Conservation (phyloP, 2,888 invertebrate species). For the Caenorhabditis auriculariae region DNA sequence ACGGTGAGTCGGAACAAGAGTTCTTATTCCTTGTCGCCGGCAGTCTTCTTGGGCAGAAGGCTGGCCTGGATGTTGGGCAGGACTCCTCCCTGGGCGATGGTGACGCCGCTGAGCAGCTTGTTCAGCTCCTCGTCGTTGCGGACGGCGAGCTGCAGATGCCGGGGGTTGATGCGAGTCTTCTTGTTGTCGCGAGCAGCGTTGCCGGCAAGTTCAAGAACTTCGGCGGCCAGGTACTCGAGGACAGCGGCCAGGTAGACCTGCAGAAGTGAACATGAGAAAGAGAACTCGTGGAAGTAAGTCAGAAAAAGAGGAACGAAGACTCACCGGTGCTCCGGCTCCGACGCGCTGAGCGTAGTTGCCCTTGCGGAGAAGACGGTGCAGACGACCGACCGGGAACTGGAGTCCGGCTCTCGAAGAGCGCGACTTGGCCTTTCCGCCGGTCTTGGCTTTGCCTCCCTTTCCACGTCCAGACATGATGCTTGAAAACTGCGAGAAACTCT, state of each 20-base stretch:
- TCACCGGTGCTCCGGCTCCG: slow-evolving; percentile 50
- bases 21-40: slow-evolving; percentile 44
- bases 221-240: slow-evolving; percentile 56
- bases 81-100: slow-evolving; percentile 82
- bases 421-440: slow-evolving; percentile 48
- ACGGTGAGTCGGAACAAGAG: slow-evolving; percentile 16
- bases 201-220: slow-evolving; percentile 35
- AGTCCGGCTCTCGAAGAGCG: slow-evolving; percentile 62
- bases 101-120: slow-evolving; percentile 70
- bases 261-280: not conserved
- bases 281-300: not conserved
- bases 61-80: slow-evolving; percentile 65
- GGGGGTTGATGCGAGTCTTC: slow-evolving; percentile 65
- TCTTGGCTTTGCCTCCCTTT: slow-evolving; percentile 66
- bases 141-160: slow-evolving; percentile 61
- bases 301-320: not conserved
- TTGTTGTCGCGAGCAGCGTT: slow-evolving; percentile 68
- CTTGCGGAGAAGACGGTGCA: slow-evolving; percentile 59
- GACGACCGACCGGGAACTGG: slow-evolving; percentile 62
- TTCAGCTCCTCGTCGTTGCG: slow-evolving; percentile 59
- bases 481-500: no score
- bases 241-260: slow-evolving; percentile 53
- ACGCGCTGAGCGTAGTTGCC: slow-evolving; percentile 59
- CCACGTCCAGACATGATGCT: slow-evolving; percentile 79
- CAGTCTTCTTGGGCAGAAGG: slow-evolving; percentile 62